Percentiles rank a stretch among this genome's conserved stretches.
Conservation (phyloP, 2,888 invertebrate genomes). For the Ochropleura plecta region DNA sequence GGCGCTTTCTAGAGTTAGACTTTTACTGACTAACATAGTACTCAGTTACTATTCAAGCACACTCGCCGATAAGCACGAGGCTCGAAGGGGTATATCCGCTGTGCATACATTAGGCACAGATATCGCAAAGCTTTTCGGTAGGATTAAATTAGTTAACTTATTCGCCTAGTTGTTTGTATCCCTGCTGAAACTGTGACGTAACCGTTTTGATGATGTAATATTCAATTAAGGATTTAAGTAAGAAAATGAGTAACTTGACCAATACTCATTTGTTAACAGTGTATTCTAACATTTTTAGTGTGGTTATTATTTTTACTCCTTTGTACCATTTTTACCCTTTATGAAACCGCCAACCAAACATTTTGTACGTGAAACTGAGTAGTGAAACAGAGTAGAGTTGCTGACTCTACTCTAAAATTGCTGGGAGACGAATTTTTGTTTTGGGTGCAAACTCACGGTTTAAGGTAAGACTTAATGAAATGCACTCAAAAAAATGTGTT, state of each 20-base stretch:
- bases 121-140: constrained; percentile 87
- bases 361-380: no score
- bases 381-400: no score
- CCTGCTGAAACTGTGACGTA: constrained; percentile 52
- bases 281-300: neutral
- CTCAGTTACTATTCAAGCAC: constrained; percentile 53
- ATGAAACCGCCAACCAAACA: no score
- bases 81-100: constrained; percentile 81
- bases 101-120: constrained; percentile 89
- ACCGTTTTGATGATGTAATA: constrained; percentile 12
- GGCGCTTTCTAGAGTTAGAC: no score
- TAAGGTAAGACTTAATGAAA: no score
- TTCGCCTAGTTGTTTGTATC: constrained; percentile 78
- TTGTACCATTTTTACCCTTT: no score
- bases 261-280: neutral
- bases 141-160: constrained; percentile 88
- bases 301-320: no score
- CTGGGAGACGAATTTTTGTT: no score
- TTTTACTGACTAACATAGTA: no score
- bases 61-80: constrained; percentile 64
- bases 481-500: no score
- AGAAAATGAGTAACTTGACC: neutral
- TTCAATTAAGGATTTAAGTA: neutral
- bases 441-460: no score
- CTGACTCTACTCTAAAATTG: no score